Evolutionary conservation across 2,888 invertebrate genomes (phyloP).

Genomic region (Nysson spinosus): DNA sequence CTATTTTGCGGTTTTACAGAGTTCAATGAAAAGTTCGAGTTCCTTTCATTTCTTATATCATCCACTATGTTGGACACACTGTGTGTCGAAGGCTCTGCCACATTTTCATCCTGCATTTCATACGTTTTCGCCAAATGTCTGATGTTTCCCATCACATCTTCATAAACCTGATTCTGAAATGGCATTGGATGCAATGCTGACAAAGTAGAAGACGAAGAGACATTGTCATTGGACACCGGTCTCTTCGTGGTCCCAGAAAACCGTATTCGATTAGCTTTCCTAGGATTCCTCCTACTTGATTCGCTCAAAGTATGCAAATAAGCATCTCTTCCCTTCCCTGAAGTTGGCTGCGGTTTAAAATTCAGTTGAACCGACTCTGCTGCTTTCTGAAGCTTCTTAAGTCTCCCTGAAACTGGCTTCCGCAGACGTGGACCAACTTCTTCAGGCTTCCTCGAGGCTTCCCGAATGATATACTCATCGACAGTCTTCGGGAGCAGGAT

Average conservation of each 20-base stretch:
- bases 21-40: too few relatives aligned
- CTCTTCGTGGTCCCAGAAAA: too few relatives aligned
- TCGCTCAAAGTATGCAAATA: slow-evolving; percentile 12
- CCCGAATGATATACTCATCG: slow-evolving; percentile 56
- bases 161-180: slow-evolving; percentile 71
- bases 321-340: slow-evolving; percentile 14
- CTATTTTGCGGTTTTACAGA: too few relatives aligned
- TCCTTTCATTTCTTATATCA: too few relatives aligned
- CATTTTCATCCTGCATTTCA: slow-evolving; percentile 23
- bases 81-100: too few relatives aligned
- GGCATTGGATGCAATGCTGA: too few relatives aligned
- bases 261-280: slow-evolving; percentile 1
- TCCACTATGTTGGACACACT: not conserved
- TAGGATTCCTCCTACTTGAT: not conserved
- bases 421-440: slow-evolving; percentile 5
- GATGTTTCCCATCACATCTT: slow-evolving; percentile 74
- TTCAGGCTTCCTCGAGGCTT: slow-evolving; percentile 67
- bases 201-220: too few relatives aligned
- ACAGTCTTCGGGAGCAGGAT: slow-evolving; percentile 55
- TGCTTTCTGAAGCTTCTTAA: not conserved
- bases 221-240: too few relatives aligned
- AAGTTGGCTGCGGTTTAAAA: slow-evolving; percentile 20
- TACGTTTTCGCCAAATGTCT: slow-evolving; percentile 54
- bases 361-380: slow-evolving; percentile 16
- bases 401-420: not conserved